phyloP scores from a whole-genome alignment of 1,140 invertebrate species.

The Lysiphlebus fabarum region DNA sequence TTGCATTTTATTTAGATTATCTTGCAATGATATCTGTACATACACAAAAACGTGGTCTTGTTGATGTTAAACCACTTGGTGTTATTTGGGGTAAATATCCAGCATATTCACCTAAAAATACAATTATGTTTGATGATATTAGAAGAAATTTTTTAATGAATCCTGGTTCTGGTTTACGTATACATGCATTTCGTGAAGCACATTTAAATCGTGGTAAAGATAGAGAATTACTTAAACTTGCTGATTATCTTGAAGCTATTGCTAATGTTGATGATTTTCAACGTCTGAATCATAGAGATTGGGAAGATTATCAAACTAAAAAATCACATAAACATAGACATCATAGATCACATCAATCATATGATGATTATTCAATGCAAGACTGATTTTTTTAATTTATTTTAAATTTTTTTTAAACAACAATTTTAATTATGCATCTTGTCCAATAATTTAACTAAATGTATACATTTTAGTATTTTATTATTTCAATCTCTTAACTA shows the following conservation, averaged over 20 bases:
- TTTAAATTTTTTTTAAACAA: too few species aligned
- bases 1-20: slow-evolving; percentile 88
- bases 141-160: slow-evolving; percentile 97
- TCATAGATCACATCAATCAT: neutral
- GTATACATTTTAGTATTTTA: too few species aligned
- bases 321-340: slow-evolving; percentile 50
- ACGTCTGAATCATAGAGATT: slow-evolving; percentile 82
- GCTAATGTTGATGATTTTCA: slow-evolving; percentile 81
- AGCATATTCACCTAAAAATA: slow-evolving; percentile 85
- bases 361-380: slow-evolving; percentile 10
- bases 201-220: slow-evolving; percentile 84
- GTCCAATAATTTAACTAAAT: too few species aligned
- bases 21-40: slow-evolving; percentile 94
- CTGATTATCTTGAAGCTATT: slow-evolving; percentile 83
- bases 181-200: slow-evolving; percentile 85
- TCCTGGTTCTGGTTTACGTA: slow-evolving; percentile 87
- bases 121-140: slow-evolving; percentile 99
- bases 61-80: slow-evolving; percentile 91
- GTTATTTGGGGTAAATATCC: slow-evolving; percentile 95
- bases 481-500: too few species aligned
- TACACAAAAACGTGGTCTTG: slow-evolving; percentile 82
- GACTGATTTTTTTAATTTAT: neutral
- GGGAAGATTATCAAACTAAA: slow-evolving; percentile 70
- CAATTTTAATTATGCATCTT: too few species aligned
- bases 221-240: slow-evolving; percentile 77